Evolutionary conservation across 2,888 invertebrate species (phyloP).

Genomic region (Tenthredo mesomela): DNA sequence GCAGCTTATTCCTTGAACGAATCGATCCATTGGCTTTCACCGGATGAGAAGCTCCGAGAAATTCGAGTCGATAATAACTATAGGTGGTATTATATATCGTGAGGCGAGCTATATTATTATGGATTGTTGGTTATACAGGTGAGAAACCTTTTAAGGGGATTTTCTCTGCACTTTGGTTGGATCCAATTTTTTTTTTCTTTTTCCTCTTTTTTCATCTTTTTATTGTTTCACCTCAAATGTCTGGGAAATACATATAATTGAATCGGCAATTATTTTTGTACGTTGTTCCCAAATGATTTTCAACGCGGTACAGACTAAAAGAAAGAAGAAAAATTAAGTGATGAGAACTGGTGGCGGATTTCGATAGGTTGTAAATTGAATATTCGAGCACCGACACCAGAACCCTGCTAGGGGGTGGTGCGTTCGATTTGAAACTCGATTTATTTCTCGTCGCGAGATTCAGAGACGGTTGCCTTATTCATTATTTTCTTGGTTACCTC

Average conservation of each 20-base stretch:
- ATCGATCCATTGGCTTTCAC: slow-evolving; percentile 13
- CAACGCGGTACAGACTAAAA: background rate
- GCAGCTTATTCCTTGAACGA: slow-evolving; percentile 19
- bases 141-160: background rate
- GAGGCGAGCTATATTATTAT: background rate
- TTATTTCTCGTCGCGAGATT: slow-evolving; percentile 42
- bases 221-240: background rate
- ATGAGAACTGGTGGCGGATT: slow-evolving; percentile 15
- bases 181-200: background rate
- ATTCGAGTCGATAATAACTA: slow-evolving; percentile 4
- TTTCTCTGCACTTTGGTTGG: background rate
- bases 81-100: background rate
- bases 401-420: background rate
- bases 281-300: background rate
- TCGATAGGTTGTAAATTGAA: slow-evolving; percentile 48
- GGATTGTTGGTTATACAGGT: background rate
- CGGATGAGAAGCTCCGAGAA: slow-evolving; percentile 6
- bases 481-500: slow-evolving; percentile 77
- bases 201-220: background rate
- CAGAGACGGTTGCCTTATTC: slow-evolving; percentile 67
- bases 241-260: slow-evolving; percentile 13
- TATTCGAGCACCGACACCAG: slow-evolving; percentile 23
- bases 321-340: background rate
- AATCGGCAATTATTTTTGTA: background rate
- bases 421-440: slow-evolving; percentile 49